Evolutionary conservation across 2,113 vertebrate genomes (phyloP).

Genomic region (Ovis canadensis): DNA sequence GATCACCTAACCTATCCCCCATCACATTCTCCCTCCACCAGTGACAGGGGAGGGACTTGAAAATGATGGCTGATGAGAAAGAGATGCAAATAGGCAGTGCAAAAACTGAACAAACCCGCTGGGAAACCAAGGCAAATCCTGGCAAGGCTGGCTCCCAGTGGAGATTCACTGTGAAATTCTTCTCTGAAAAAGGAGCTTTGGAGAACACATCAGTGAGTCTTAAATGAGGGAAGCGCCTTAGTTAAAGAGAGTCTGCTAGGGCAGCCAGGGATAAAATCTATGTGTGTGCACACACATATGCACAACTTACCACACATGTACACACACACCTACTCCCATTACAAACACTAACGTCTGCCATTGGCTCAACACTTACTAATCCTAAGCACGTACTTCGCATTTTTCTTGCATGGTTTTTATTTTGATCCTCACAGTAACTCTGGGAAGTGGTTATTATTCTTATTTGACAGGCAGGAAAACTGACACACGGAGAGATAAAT

Average conservation of each 20-base stretch:
- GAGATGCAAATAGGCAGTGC: not conserved
- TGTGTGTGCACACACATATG: fast-evolving
- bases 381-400: no score
- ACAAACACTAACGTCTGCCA: not conserved
- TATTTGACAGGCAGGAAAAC: not conserved
- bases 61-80: not conserved
- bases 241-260: not conserved
- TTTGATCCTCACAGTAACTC: not conserved
- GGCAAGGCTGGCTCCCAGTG: not conserved
- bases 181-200: not conserved
- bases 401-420: not conserved
- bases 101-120: not conserved
- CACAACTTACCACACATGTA: not conserved
- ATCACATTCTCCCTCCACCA: not conserved
- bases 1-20: not conserved
- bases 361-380: not conserved
- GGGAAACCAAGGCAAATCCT: not conserved
- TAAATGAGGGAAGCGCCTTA: not conserved
- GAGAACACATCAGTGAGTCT: not conserved
- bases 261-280: not conserved
- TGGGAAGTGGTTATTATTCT: not conserved
- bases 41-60: not conserved
- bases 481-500: not conserved
- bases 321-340: not conserved
- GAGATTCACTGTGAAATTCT: not conserved